These are phyloP conservation scores for Anadara kagoshimensis DNA, from an alignment of 1,140 invertebrate species.

Conservation along the genomic window DNA sequence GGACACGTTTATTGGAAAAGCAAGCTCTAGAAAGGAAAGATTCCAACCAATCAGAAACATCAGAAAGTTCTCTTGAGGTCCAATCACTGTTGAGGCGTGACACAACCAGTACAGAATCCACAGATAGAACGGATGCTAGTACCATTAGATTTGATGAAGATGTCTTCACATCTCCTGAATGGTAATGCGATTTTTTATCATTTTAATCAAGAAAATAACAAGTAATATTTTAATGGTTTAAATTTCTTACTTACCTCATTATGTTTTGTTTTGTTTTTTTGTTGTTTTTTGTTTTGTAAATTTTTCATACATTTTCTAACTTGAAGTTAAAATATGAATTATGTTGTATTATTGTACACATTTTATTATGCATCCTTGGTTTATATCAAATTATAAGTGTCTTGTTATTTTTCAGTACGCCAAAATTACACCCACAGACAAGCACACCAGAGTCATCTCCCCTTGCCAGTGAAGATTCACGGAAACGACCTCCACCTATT, in stretches of 20 bases:
- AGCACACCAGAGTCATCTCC: conserved; percentile 82
- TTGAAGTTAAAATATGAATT: too few relatives aligned
- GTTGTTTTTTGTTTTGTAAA: too few relatives aligned
- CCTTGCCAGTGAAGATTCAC: conserved; percentile 80
- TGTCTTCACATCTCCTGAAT: conserved; percentile 58
- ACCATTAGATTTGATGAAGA: conserved; percentile 59
- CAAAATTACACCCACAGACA: conserved; percentile 30
- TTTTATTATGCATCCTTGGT: too few relatives aligned
- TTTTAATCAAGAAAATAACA: too few relatives aligned
- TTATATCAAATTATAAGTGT: too few relatives aligned
- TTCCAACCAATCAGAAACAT: conserved; percentile 68
- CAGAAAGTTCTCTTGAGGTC: conserved; percentile 63
- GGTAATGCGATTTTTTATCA: conserved; percentile 27
- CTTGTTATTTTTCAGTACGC: conserved; percentile 26
- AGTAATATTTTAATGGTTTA: too few relatives aligned
- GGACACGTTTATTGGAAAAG: conserved; percentile 59
- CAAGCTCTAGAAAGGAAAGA: conserved; percentile 65
- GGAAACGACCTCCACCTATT: conserved; percentile 37
- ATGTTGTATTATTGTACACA: too few relatives aligned
- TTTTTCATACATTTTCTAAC: too few relatives aligned
- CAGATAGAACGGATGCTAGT: conserved; percentile 55
- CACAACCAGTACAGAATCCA: conserved; percentile 21
- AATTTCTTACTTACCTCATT: too few relatives aligned
- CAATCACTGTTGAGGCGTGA: conserved; percentile 46
- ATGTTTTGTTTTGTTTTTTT: too few relatives aligned